These are phyloP conservation scores for Mycalesis mineus DNA, from an alignment of 2,888 invertebrate species.

Conservation along the genomic window DNA sequence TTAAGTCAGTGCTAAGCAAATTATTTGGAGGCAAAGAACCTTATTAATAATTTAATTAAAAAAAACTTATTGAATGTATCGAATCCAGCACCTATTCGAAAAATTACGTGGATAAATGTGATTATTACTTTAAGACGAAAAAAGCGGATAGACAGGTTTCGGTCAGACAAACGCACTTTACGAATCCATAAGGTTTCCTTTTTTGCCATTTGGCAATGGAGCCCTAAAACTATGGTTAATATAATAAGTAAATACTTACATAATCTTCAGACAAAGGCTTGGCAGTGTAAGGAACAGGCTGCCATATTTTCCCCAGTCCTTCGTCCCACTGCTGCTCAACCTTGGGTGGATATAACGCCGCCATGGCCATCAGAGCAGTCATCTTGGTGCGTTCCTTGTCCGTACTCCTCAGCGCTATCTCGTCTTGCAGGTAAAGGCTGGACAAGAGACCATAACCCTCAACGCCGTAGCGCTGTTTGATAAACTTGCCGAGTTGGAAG, in stretches of 20 bases:
- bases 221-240: too few species aligned
- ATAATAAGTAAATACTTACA: constrained; percentile 47
- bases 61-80: too few species aligned
- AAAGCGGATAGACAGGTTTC: too few species aligned
- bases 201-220: too few species aligned
- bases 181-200: too few species aligned
- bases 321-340: constrained; percentile 65
- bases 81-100: too few species aligned
- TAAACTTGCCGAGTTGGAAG: constrained; percentile 59
- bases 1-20: too few species aligned
- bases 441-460: constrained; percentile 50
- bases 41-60: too few species aligned
- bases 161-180: too few species aligned
- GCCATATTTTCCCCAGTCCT: constrained; percentile 62
- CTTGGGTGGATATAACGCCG: constrained; percentile 61
- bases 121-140: too few species aligned
- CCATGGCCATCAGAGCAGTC: constrained; percentile 62
- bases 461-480: constrained; percentile 52
- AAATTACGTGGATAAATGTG: too few species aligned
- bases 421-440: constrained; percentile 50
- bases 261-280: constrained; percentile 60
- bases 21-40: too few species aligned
- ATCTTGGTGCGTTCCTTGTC: constrained; percentile 71
- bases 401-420: constrained; percentile 56
- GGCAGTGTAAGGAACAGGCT: constrained; percentile 60